Conservation (phyloP, 2,113 vertebrate species). For the Uria aalge region DNA sequence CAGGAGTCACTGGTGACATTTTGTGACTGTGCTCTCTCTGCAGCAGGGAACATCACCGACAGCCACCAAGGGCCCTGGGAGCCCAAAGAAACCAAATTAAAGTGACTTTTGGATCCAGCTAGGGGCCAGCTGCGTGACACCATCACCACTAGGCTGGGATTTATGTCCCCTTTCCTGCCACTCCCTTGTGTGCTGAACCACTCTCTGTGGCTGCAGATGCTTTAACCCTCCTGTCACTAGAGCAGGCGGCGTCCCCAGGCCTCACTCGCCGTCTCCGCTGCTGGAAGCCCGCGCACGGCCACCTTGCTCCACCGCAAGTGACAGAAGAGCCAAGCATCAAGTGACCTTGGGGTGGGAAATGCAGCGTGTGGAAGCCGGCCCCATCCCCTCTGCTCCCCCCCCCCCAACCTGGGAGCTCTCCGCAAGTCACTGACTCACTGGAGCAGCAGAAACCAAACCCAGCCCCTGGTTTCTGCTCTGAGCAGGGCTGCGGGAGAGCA, state of each 20-base stretch:
- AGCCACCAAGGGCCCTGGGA: background rate
- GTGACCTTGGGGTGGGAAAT: rapidly evolving
- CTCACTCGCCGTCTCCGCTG: rapidly evolving
- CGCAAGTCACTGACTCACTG: background rate
- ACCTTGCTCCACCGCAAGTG: background rate
- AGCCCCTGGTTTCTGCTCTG: background rate
- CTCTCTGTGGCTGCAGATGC: background rate
- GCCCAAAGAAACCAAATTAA: constrained; percentile 17
- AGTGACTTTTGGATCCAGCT: background rate
- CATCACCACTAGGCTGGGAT: background rate
- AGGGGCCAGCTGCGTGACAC: background rate
- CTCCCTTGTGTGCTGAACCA: rapidly evolving
- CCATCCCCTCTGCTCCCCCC: background rate
- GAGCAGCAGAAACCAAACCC: background rate
- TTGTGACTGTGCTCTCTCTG: background rate
- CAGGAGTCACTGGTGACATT: background rate
- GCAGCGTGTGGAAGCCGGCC: rapidly evolving
- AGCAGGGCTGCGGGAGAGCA: background rate
- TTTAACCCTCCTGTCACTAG: background rate
- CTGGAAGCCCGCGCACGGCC: rapidly evolving
- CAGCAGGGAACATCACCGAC: background rate
- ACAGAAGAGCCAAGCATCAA: background rate
- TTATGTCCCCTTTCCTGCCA: background rate
- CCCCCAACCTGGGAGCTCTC: background rate
- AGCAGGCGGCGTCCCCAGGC: background rate